Base-by-base conservation (phyloP, 2,113 vertebrate genomes). In the Gasterosteus nipponicus region DNA sequence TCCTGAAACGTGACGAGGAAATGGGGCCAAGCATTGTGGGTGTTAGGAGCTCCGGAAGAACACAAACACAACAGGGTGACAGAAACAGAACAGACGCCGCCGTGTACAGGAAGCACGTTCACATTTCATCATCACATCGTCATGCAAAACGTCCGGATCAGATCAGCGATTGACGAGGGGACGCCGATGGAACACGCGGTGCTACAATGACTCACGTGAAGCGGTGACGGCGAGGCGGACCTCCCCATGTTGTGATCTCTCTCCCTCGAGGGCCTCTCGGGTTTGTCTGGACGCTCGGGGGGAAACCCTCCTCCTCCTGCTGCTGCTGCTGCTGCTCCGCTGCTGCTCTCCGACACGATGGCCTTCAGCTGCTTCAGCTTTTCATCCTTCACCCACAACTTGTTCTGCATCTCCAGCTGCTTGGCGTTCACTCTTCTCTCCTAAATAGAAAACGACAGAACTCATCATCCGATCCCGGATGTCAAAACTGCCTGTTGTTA, bases 351-450 rank as follows among this genome's bases (percentile, higher is more conserved):
- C 0, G 96, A 96, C 31, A 99, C 97, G 2, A 99, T 99, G 61
- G 98, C 98, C 89, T 98, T 99, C 1, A 99, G 95, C 81, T 99
- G 98, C 89, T 99, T 99, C 86, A 99, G 89, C 72, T 99, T 99
- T 63, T 99, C 98, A 14, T 99, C 98, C 85, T 98, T 99, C 81
- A 99, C 98, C 98, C 98, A 99, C 56, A 99, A 94, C 84, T 99
- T 98, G 89, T 98, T 99, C 93, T 99, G 97, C 98, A 99, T 96
- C 88, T 99, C 98, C 77, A 99, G 87, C 88, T 98, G 97, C 71
- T 98, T 99, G 59, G 97, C 98, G 0, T 97, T 97, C 42, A 99
- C 98, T 0, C 96, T 94, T 4, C 98, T 93, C 73, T 97, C 97
- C 98, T 99, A 22, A 31, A 18, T 10, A 49, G 16, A 42, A 66